A percentile compares a stretch with the other conserved stretches of the same genome.
phyloP scores from a whole-genome alignment of 2,113 vertebrate species.

The Barbus barbus region DNA sequence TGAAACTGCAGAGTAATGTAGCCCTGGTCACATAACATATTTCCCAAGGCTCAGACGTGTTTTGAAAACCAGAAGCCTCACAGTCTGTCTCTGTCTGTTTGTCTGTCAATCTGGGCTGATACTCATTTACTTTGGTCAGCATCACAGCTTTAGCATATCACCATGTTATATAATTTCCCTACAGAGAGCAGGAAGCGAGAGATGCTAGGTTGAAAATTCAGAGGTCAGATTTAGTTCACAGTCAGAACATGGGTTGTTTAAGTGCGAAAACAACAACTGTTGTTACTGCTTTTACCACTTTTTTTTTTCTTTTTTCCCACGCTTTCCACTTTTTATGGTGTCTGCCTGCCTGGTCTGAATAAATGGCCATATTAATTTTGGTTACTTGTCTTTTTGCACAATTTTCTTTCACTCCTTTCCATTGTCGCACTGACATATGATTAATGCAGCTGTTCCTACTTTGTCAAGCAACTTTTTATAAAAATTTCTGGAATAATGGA shows the following conservation, averaged over 20 bases:
- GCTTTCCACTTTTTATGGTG: not conserved
- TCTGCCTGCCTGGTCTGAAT: not conserved
- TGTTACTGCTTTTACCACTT: not conserved
- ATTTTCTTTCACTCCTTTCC: conserved; percentile 37
- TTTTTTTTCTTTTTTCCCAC: no score
- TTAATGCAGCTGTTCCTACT: conserved; percentile 50
- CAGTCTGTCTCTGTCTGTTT: conserved; percentile 8
- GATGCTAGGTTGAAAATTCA: conserved; percentile 28
- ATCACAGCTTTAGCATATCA: conserved; percentile 1
- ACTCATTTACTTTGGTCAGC: conserved; percentile 40
- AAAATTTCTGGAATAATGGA: conserved; percentile 52
- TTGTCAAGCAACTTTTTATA: conserved; percentile 45
- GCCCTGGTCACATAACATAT: conserved; percentile 3
- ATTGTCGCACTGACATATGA: conserved; percentile 50
- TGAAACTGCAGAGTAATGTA: conserved; percentile 4
- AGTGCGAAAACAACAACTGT: conserved; percentile 16
- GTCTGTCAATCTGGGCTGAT: conserved; percentile 18
- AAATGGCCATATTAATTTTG: conserved; percentile 37
- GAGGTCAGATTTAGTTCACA: conserved; percentile 41
- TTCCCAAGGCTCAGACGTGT: conserved; percentile 27
- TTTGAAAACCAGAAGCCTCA: conserved; percentile 26
- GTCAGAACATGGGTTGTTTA: conserved; percentile 15
- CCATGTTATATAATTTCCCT: conserved; percentile 26
- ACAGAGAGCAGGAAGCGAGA: conserved; percentile 5
- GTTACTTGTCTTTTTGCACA: not conserved